phyloP scores from a whole-genome alignment of 2,113 vertebrate species.

The Macroglossus sobrinus region DNA sequence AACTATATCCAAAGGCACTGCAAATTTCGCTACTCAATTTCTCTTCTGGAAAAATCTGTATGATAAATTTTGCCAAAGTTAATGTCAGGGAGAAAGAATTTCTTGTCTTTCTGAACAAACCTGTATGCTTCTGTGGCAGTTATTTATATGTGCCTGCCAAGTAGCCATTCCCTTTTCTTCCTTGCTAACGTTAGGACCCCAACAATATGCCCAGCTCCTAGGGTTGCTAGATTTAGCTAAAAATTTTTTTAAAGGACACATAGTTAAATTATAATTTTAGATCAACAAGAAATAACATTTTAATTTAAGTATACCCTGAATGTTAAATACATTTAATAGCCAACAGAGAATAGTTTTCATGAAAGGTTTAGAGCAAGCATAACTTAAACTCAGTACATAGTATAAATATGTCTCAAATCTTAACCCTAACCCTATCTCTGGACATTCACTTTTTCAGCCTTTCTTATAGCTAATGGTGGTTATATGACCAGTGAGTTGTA shows the following conservation, averaged over 20 bases:
- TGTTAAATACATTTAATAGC: constrained; percentile 18
- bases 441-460: not conserved
- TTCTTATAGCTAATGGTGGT: not conserved
- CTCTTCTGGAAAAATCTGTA: constrained; percentile 8
- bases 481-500: not conserved
- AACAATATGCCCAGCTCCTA: not conserved
- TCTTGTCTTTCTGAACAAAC: not conserved
- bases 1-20: not conserved
- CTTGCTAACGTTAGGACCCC: not conserved
- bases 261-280: constrained; percentile 30
- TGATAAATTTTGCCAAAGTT: not conserved
- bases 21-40: constrained; percentile 18
- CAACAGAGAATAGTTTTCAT: not conserved
- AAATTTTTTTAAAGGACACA: not conserved
- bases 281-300: not conserved
- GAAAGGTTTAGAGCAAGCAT: not conserved
- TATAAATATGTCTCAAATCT: not conserved
- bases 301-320: not conserved
- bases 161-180: not conserved
- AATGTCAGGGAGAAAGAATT: not conserved
- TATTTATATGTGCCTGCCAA: not conserved
- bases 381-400: not conserved
- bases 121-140: not conserved
- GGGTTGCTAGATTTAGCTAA: not conserved
- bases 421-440: not conserved